These are phyloP conservation scores for Zeuzera pyrina DNA, from an alignment of 2,888 invertebrate species.

Conservation along the genomic window DNA sequence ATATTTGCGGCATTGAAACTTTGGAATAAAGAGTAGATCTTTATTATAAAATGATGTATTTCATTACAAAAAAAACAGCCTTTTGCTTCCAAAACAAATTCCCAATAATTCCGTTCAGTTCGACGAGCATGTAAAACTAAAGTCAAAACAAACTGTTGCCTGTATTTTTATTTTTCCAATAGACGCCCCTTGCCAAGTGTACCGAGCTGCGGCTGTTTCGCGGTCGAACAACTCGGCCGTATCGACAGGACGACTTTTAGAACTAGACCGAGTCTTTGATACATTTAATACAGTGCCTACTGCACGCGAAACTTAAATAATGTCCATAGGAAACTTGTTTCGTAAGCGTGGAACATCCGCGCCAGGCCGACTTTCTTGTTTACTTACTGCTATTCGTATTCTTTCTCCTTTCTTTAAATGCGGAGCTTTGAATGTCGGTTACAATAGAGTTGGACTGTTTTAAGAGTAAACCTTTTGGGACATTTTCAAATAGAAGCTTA, in stretches of 20 bases:
- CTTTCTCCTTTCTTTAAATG: constrained; percentile 48
- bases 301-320: constrained; percentile 57
- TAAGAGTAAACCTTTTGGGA: constrained; percentile 52
- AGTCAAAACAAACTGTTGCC: constrained; percentile 60
- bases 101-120: too few species aligned
- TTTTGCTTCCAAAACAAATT: too few species aligned
- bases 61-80: too few species aligned
- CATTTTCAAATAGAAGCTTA: constrained; percentile 48
- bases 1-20: too few species aligned
- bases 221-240: constrained; percentile 44
- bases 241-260: constrained; percentile 51
- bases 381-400: constrained; percentile 43
- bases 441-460: constrained; percentile 44
- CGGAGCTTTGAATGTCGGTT: constrained; percentile 55
- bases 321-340: constrained; percentile 58
- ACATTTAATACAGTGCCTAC: constrained; percentile 54
- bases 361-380: constrained; percentile 51
- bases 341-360: constrained; percentile 37
- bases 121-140: constrained; percentile 13
- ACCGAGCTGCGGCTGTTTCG: constrained; percentile 46
- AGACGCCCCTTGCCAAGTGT: constrained; percentile 53
- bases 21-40: too few species aligned
- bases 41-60: too few species aligned
- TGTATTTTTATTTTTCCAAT: constrained; percentile 56
- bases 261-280: constrained; percentile 51